A percentile compares a stretch with the other conserved stretches of the same genome.
These are phyloP conservation scores for Phoxinus dragarum DNA, from an alignment of 2,797 vertebrate species.

Conservation along the genomic window DNA sequence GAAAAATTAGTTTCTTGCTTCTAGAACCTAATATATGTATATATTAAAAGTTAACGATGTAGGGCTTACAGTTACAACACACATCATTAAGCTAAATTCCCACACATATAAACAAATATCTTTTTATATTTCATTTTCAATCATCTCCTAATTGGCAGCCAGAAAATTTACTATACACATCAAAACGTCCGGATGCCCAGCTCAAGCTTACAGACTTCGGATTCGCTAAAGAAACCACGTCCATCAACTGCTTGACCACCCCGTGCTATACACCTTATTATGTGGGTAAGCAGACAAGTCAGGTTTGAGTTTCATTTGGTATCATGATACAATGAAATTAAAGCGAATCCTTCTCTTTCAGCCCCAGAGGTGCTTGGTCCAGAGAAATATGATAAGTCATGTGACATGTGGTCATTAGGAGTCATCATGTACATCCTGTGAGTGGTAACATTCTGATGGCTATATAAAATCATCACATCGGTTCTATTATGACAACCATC, in stretches of 20 bases:
- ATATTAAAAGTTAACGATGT: neutral
- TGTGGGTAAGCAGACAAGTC: conserved; percentile 80
- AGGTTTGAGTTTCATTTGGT: conserved; percentile 8
- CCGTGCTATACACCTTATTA: conserved; percentile 92
- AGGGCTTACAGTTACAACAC: neutral
- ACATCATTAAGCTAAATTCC: neutral
- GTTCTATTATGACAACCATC: no score
- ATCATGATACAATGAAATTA: neutral
- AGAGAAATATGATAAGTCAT: conserved; percentile 91
- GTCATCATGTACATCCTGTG: conserved; percentile 93
- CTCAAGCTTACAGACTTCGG: conserved; percentile 92
- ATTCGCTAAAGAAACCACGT: conserved; percentile 91
- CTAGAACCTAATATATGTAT: neutral
- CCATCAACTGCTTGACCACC: conserved; percentile 87
- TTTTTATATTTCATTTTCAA: neutral
- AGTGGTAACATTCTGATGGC: conserved; percentile 69
- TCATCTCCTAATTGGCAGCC: conserved; percentile 74
- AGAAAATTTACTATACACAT: conserved; percentile 90
- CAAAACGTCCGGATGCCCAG: conserved; percentile 83
- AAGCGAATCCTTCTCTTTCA: conserved; percentile 62
- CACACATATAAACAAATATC: neutral
- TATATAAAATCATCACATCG: conserved; percentile 5
- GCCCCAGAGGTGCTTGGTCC: conserved; percentile 89
- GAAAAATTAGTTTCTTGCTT: neutral
- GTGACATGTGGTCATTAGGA: conserved; percentile 90